Evolutionary conservation across 2,797 vertebrate species (phyloP).

Genomic region (Falco cherrug): DNA sequence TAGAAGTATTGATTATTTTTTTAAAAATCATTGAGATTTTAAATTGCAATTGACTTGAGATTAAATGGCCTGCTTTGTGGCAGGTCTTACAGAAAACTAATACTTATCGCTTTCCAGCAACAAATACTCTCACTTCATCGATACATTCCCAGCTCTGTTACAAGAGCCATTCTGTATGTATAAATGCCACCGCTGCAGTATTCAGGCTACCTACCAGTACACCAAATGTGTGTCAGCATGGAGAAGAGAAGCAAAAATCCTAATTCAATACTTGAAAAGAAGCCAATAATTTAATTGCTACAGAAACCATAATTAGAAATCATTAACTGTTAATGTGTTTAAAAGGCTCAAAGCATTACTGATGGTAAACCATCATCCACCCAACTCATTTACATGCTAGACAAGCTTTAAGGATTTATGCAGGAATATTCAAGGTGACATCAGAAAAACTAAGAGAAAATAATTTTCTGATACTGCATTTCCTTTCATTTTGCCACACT

Average conservation of each 20-base stretch:
- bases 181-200: neutral
- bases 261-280: constrained; percentile 45
- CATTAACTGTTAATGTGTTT: constrained; percentile 51
- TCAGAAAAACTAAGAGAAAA: constrained; percentile 21
- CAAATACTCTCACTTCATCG: neutral
- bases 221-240: neutral
- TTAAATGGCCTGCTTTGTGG: neutral
- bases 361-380: constrained; percentile 51
- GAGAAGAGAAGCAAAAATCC: neutral
- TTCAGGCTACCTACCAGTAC: neutral
- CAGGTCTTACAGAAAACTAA: neutral
- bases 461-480: neutral
- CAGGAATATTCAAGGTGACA: constrained; percentile 71
- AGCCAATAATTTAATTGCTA: constrained; percentile 45
- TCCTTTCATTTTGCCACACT: neutral
- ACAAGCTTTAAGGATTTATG: constrained; percentile 58
- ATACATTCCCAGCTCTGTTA: neutral
- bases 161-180: neutral
- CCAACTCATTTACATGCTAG: constrained; percentile 55
- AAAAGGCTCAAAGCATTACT: constrained; percentile 40
- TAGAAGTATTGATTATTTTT: neutral
- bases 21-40: neutral
- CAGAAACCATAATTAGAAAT: constrained; percentile 72
- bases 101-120: neutral
- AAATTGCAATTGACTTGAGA: neutral